Base-by-base conservation (phyloP, 2,888 invertebrate species). In the Napeogenes inachia region DNA sequence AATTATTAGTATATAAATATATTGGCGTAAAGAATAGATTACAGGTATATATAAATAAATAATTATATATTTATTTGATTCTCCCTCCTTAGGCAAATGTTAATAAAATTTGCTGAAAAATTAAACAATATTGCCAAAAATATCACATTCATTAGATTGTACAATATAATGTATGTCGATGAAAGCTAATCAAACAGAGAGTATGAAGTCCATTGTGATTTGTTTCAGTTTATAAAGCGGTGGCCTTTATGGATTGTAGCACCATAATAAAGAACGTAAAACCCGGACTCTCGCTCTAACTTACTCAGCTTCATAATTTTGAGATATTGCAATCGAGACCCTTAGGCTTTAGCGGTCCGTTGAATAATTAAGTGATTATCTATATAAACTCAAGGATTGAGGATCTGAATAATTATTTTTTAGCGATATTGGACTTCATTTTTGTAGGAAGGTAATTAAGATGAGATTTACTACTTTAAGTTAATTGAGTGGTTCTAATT, bases 221-320 rank as follows among this genome's bases (percentile, higher is more conserved):
- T 85, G 82, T 85, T 82, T 82, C 77, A 82, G 79, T 80, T 83
- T 84, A 85, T 81, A 84, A 82, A 83, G 75, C 4, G 35, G 35
- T 0, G 4, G 4, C 35, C 80, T 84, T 86, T 85, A 87, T 86
- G 84, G 84, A 85, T 87, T 87, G 87, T 85, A 73, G 84, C 82
- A 79, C 83, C 85, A 87, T 87, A 87, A 84, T 86, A 84, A 81
- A 77, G n/a, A 73, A 74, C 81, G 77, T 87, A 86, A 87, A 85
- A 80, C 77, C 73, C 79, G 76, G 80, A 77, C 80, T 78, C 76
- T 35, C 78, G 78, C 72, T 71, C 76, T 72, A 78, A 80, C 78
- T 79, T 76, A 76, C 78, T 81, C 75, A 72, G 76, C 72, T 78
- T 72, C 75, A 76, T 81, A 83, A 85, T 86, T 6, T 1, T 84